Percentiles rank a stretch among this genome's conserved stretches.
These are phyloP conservation scores for Andrena flavipes DNA, from an alignment of 2,888 invertebrate species.

Conservation along the genomic window DNA sequence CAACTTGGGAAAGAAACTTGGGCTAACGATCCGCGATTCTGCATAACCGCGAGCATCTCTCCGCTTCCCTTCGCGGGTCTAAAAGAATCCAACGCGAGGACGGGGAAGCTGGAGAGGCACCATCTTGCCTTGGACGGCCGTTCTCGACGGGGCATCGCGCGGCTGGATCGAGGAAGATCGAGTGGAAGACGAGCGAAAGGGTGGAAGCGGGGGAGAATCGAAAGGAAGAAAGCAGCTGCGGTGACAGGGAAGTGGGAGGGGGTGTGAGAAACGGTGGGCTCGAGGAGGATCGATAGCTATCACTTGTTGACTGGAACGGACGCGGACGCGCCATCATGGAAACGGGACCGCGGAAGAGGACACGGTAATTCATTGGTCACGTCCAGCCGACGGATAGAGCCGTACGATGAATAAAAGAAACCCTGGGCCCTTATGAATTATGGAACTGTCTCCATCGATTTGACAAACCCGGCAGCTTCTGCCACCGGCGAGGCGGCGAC, in stretches of 20 bases:
- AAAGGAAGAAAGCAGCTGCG: constrained; percentile 17
- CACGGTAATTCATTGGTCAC: constrained; percentile 61
- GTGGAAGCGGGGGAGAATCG: constrained; percentile 7
- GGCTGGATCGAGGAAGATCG: no score
- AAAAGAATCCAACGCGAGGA: not conserved
- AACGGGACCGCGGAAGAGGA: constrained; percentile 38
- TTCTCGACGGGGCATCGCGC: no score
- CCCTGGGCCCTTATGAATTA: constrained; percentile 63
- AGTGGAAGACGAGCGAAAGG: not conserved
- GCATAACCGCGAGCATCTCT: not conserved
- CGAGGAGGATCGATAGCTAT: constrained; percentile 60
- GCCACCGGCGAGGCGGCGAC: constrained; percentile 30
- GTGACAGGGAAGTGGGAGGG: not conserved
- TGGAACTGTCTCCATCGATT: constrained; percentile 57
- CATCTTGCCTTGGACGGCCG: not conserved
- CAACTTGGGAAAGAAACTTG: no score
- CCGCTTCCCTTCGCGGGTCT: not conserved
- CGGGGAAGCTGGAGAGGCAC: not conserved
- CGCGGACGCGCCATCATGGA: constrained; percentile 52
- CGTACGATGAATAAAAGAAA: constrained; percentile 70
- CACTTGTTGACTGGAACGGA: constrained; percentile 70
- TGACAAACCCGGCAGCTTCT: constrained; percentile 48
- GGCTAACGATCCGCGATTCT: no score
- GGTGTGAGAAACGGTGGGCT: constrained; percentile 2
- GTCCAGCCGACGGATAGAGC: constrained; percentile 58